Evolutionary conservation across 1,140 invertebrate genomes (phyloP).

Genomic region (Drosophila carrolli): DNA sequence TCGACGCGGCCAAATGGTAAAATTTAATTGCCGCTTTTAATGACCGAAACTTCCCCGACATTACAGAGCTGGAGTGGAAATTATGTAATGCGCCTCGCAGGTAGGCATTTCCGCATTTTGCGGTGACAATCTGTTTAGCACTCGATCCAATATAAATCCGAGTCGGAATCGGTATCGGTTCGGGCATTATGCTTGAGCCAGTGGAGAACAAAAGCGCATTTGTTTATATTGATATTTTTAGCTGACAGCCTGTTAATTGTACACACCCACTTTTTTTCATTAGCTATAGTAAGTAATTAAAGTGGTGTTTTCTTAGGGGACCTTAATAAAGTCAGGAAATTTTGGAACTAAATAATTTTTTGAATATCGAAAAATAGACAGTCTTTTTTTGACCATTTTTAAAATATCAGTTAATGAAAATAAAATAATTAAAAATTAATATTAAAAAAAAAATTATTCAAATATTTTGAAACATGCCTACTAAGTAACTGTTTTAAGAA

Average conservation of each 20-base stretch:
- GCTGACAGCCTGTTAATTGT: slow-evolving; percentile 26
- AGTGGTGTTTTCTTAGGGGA: slow-evolving; percentile 5
- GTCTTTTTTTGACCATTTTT: too few species aligned
- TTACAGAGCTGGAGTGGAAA: slow-evolving; percentile 58
- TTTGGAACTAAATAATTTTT: neutral
- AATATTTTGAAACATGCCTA: too few species aligned
- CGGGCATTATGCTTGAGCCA: slow-evolving; percentile 49
- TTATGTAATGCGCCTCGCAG: slow-evolving; percentile 65
- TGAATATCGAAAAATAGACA: too few species aligned
- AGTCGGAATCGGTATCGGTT: slow-evolving; percentile 29
- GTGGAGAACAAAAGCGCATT: slow-evolving; percentile 74
- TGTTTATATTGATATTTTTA: slow-evolving; percentile 71
- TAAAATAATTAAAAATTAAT: too few species aligned
- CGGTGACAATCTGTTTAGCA: slow-evolving; percentile 44
- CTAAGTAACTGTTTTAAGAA: too few species aligned
- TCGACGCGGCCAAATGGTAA: slow-evolving; percentile 68
- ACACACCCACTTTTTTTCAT: slow-evolving; percentile 49
- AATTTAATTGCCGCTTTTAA: slow-evolving; percentile 65
- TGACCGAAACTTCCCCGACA: slow-evolving; percentile 75
- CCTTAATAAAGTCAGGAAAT: neutral
- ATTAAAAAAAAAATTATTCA: too few species aligned
- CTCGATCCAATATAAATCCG: slow-evolving; percentile 36
- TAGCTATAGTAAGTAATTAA: slow-evolving; percentile 18
- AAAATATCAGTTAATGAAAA: too few species aligned
- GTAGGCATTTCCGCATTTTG: slow-evolving; percentile 68